Evolutionary conservation across 2,797 vertebrate genomes (phyloP).

Genomic region (Enteromius argenteus): DNA sequence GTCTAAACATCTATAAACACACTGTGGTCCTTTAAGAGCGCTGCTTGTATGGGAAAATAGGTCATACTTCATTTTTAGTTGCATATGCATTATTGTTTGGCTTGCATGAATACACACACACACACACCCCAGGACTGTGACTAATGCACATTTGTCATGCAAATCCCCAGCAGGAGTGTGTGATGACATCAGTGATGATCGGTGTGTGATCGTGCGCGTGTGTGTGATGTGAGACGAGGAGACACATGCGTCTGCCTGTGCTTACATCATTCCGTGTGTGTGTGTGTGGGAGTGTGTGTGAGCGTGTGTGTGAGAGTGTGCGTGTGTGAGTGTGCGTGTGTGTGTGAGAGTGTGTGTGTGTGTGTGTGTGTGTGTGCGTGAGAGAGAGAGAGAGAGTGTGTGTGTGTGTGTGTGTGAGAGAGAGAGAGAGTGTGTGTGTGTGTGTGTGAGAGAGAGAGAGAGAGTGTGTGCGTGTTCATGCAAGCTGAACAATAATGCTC

Average conservation of each 20-base stretch:
- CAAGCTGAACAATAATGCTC: too few species aligned
- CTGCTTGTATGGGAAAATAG: not conserved
- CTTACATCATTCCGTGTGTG: not conserved
- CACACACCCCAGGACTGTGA: not conserved
- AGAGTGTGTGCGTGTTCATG: too few species aligned
- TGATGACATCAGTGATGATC: constrained; percentile 11
- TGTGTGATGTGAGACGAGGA: not conserved
- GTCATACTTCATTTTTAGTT: not conserved
- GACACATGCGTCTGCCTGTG: not conserved
- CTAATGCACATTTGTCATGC: constrained; percentile 20
- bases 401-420: too few species aligned
- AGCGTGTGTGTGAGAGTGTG: too few species aligned
- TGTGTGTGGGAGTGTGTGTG: too few species aligned
- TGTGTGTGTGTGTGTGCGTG: too few species aligned
- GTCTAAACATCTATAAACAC: not conserved
- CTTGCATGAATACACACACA: constrained; percentile 1
- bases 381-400: too few species aligned
- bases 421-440: too few species aligned
- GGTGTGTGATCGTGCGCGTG: not conserved
- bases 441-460: too few species aligned
- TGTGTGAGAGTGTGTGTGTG: too few species aligned
- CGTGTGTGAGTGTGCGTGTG: too few species aligned
- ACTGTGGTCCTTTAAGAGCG: not conserved
- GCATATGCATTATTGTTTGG: not conserved
- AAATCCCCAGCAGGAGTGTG: not conserved